phyloP scores from a whole-genome alignment of 2,888 invertebrate species.

The Erebia palarica region DNA sequence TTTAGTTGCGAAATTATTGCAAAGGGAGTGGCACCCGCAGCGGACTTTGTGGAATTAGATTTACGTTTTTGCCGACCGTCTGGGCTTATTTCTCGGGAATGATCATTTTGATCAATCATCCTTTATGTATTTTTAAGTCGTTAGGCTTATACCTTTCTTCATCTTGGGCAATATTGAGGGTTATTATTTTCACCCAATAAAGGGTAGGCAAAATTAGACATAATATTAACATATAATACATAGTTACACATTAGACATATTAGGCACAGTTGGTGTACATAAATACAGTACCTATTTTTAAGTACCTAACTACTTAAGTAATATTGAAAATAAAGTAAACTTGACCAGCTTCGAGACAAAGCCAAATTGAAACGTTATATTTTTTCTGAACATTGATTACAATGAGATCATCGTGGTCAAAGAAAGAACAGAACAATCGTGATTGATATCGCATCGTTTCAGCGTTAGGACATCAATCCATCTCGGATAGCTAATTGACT shows the following conservation, averaged over 20 bases:
- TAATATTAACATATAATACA: too few species aligned
- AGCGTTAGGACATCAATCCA: conserved; percentile 4
- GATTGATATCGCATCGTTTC: background rate
- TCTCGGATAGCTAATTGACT: conserved; percentile 3
- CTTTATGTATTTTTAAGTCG: background rate
- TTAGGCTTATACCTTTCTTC: background rate
- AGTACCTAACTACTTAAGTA: too few species aligned
- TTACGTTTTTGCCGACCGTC: conserved; percentile 35
- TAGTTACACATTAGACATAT: too few species aligned
- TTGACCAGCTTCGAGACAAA: background rate
- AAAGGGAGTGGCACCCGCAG: conserved; percentile 42
- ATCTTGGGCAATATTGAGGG: background rate
- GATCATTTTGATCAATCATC: conserved; percentile 6
- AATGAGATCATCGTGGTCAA: conserved; percentile 1
- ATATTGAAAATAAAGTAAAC: background rate
- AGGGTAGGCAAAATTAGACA: background rate
- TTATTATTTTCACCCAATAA: background rate
- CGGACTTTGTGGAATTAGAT: conserved; percentile 47
- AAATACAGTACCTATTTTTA: too few species aligned
- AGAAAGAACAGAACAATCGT: background rate
- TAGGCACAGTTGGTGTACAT: too few species aligned
- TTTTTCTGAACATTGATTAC: background rate
- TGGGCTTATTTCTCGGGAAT: conserved; percentile 16
- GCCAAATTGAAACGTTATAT: background rate
- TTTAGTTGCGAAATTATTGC: conserved; percentile 64